These are phyloP conservation scores for Tadarida brasiliensis DNA, from an alignment of 2,797 vertebrate species.

Conservation along the genomic window DNA sequence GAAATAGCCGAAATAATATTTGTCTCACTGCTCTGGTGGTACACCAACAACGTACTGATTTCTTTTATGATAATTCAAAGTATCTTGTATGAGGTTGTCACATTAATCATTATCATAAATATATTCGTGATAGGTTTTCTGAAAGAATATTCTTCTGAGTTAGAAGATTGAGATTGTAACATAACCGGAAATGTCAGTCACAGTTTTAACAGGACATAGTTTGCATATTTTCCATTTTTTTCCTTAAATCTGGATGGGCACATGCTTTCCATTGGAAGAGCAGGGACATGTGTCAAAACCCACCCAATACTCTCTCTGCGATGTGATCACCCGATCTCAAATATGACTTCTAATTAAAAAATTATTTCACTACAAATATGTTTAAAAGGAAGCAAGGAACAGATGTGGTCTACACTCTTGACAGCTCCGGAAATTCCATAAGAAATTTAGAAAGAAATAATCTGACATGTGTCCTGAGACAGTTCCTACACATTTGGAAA, in stretches of 20 bases:
- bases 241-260: not conserved
- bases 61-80: not conserved
- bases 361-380: not conserved
- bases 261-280: not conserved
- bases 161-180: not conserved
- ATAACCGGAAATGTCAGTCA: not conserved
- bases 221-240: not conserved
- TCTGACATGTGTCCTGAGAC: not conserved
- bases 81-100: not conserved
- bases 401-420: not conserved
- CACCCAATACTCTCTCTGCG: not conserved
- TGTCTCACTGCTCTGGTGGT: not conserved
- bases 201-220: not conserved
- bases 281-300: not conserved
- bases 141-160: not conserved
- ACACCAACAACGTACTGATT: not conserved
- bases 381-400: not conserved
- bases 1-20: not conserved
- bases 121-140: not conserved
- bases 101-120: not conserved
- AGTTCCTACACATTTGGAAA: not conserved
- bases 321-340: not conserved
- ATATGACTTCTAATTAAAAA: not conserved
- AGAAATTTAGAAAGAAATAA: not conserved
- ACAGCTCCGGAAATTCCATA: not conserved